Evolutionary conservation across 2,888 invertebrate species (phyloP).

Genomic region (Dasypogon diadema): DNA sequence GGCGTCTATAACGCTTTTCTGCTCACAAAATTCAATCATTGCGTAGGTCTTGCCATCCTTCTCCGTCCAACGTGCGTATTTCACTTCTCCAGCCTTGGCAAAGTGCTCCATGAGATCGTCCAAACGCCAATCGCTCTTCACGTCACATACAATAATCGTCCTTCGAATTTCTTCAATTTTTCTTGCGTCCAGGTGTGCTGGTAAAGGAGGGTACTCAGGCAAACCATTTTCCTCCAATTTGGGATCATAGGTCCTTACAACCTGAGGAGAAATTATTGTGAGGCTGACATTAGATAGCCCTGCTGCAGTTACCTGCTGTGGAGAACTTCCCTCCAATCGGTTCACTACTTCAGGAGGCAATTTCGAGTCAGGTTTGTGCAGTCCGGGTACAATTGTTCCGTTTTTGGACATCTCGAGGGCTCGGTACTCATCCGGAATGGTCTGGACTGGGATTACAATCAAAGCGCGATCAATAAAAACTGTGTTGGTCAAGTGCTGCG

Average conservation of each 20-base stretch:
- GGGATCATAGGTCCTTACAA: constrained; percentile 92
- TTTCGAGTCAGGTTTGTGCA: constrained; percentile 85
- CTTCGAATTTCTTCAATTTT: constrained; percentile 96
- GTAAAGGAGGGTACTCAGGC: constrained; percentile 91
- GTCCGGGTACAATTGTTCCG: constrained; percentile 88
- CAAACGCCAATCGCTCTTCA: constrained; percentile 77
- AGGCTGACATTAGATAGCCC: neutral
- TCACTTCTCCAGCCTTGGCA: constrained; percentile 90
- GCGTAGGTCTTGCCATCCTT: constrained; percentile 84
- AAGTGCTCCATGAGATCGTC: constrained; percentile 93
- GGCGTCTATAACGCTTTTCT: constrained; percentile 87
- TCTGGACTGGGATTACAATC: constrained; percentile 92
- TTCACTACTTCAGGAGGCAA: constrained; percentile 92
- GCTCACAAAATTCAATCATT: constrained; percentile 94
- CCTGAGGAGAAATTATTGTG: constrained; percentile 61
- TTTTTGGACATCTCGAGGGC: constrained; percentile 94
- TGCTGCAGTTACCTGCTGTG: constrained; percentile 74
- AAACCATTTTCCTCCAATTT: constrained; percentile 84
- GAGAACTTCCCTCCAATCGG: constrained; percentile 84
- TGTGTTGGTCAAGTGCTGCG: constrained; percentile 98
- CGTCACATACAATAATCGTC: constrained; percentile 88
- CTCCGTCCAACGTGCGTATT: constrained; percentile 93
- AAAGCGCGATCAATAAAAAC: constrained; percentile 98
- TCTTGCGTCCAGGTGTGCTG: constrained; percentile 86
- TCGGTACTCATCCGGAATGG: constrained; percentile 94